Percentiles rank a stretch among this genome's conserved stretches.
phyloP scores from a whole-genome alignment of 1,140 invertebrate genomes.

The Temnothorax nylanderi region DNA sequence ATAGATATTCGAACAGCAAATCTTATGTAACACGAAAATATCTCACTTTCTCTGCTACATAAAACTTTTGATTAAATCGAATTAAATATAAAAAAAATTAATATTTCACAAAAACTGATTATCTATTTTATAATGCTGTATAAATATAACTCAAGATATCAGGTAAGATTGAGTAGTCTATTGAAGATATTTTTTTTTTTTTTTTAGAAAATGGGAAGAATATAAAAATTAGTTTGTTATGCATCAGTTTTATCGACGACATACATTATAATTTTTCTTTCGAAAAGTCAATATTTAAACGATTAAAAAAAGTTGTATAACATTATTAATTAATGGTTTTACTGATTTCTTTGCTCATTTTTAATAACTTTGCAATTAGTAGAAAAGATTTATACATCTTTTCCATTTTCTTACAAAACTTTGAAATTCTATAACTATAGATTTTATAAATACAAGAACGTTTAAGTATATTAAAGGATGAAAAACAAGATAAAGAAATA shows the following conservation, averaged over 20 bases:
- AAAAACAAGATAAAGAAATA: neutral
- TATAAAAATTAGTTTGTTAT: neutral
- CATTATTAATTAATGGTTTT: neutral
- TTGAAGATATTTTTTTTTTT: neutral
- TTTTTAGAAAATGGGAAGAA: neutral
- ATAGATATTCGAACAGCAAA: neutral
- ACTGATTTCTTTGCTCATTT: neutral
- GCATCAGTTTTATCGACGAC: neutral
- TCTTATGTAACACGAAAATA: constrained; percentile 14
- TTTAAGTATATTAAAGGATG: neutral
- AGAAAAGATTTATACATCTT: neutral
- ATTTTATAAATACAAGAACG: neutral
- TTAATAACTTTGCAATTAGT: neutral
- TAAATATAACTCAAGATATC: constrained; percentile 3
- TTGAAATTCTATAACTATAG: neutral
- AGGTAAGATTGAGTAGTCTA: neutral
- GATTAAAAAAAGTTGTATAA: neutral
- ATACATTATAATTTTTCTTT: neutral
- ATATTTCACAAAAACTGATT: constrained; percentile 13
- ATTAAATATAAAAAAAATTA: constrained; percentile 26
- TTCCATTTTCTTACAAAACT: neutral
- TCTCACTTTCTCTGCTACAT: neutral
- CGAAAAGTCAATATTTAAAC: neutral
- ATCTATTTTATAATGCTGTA: neutral
- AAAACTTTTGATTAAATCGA: neutral